Evolutionary conservation across 2,888 invertebrate species (phyloP).

Genomic region (Clivina fossor): DNA sequence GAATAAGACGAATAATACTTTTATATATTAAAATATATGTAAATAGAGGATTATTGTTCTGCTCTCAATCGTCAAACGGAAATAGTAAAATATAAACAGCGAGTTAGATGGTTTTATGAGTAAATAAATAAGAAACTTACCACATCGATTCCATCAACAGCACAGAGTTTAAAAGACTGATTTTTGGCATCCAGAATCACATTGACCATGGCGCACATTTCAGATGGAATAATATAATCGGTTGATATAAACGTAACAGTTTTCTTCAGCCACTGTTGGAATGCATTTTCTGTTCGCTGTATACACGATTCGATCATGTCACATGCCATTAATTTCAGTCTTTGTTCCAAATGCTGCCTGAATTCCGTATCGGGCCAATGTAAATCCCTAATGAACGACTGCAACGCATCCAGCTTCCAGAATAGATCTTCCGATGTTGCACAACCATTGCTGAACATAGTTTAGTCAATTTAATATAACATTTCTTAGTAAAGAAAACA

Average conservation of each 20-base stretch:
- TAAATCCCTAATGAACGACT: constrained; percentile 95
- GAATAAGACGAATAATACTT: no score
- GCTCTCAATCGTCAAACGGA: no score
- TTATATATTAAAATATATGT: no score
- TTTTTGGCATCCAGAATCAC: constrained; percentile 97
- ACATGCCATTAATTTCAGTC: constrained; percentile 95
- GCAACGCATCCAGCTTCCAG: constrained; percentile 98
- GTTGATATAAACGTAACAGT: constrained; percentile 92
- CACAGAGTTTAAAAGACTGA: constrained; percentile 93
- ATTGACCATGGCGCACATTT: constrained; percentile 99
- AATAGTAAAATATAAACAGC: no score
- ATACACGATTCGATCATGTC: constrained; percentile 99
- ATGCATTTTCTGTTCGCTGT: constrained; percentile 83
- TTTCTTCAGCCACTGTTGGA: constrained; percentile 91
- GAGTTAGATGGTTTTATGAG: not conserved
- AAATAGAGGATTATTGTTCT: no score
- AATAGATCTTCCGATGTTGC: constrained; percentile 97
- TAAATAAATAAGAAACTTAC: constrained; percentile 61
- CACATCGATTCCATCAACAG: constrained; percentile 93
- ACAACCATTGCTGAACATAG: constrained; percentile 94
- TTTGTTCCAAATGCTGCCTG: constrained; percentile 91
- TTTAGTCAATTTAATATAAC: no score
- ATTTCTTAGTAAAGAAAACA: no score
- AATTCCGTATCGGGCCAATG: constrained; percentile 99
- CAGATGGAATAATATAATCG: constrained; percentile 95